These are phyloP conservation scores for Chrysotoxum bicinctum DNA, from an alignment of 2,888 invertebrate genomes.

Conservation along the genomic window DNA sequence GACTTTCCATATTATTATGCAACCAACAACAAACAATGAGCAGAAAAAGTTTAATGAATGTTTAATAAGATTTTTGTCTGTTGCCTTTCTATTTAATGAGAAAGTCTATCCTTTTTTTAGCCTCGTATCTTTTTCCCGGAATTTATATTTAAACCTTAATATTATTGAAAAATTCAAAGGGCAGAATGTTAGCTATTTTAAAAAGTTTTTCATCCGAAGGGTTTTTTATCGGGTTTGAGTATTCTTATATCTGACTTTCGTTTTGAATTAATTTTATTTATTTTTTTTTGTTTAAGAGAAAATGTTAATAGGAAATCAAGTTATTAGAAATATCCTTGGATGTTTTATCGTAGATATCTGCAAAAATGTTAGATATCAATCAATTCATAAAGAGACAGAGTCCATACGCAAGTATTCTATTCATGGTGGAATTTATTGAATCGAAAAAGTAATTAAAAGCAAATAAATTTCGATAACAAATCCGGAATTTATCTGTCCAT, in stretches of 20 bases:
- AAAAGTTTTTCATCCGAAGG: constrained; percentile 58
- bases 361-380: neutral
- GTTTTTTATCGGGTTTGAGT: constrained; percentile 28
- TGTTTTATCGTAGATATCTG: neutral
- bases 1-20: neutral
- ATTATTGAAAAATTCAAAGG: constrained; percentile 44
- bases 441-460: constrained; percentile 20
- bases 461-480: constrained; percentile 36
- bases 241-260: neutral
- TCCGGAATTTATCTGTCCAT: constrained; percentile 19
- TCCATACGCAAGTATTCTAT: too few species aligned
- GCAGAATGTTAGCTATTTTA: constrained; percentile 58
- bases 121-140: neutral
- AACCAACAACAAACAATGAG: neutral
- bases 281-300: neutral
- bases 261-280: neutral
- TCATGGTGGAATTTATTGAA: constrained; percentile 27
- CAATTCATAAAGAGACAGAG: neutral
- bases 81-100: constrained; percentile 44
- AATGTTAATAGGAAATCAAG: neutral
- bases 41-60: constrained; percentile 64
- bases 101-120: constrained; percentile 28
- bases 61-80: constrained; percentile 64
- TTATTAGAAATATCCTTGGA: neutral
- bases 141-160: neutral